Base-by-base conservation (phyloP, 2,113 vertebrate species). In the Embiotoca jacksoni region DNA sequence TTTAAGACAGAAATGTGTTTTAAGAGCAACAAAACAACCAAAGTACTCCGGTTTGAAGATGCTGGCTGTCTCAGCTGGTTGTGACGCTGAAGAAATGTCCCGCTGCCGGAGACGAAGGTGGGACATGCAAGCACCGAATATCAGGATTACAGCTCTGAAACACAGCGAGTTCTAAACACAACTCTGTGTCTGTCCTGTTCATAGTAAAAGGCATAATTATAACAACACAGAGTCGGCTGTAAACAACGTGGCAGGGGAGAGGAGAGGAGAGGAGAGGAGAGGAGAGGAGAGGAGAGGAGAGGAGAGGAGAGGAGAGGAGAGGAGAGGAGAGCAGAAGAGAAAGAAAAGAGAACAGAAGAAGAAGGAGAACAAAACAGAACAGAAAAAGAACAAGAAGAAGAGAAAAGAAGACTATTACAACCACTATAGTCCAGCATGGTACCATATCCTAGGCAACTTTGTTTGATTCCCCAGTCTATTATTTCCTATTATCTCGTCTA, bases 171-270 rank as follows among this genome's bases (percentile, higher is more conserved):
- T 46, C 62, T 54, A 75, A 68, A 78, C 74, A 75, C 39, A 68
- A 33, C 59, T 72, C 49, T 7, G 49, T 3, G 13, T 72, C 66
- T 52, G 67, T 46, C 50, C 36, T 1, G 31, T 76, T 74, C 57
- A 36, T 62, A 55, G 52, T 69, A 32, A 86, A 23, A 77, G 53
- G 58, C 58, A 59, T 84, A 84, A 88, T 85, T 76, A 85, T 10
- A 81, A 31, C 67, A 72, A 72, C 78, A 81, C 61, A 57, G 23
- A 23, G 78, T 6, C 23, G 1, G 53, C 57, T 59, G 23, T 49
- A 55, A 79, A 80, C 70, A 82, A 75, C 78, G 72, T 76, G 62
- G 79, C 60, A 30, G 31, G 23, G 23, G 23, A 32, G 55, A 41
- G 52, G 49, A 23, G 16, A 67, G 39, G 32, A 41, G 31, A 32